Percentiles rank a stretch among this genome's conserved stretches.
These are phyloP conservation scores for Ditylenchus dipsaci DNA, from an alignment of 1,140 invertebrate species.

Conservation along the genomic window DNA sequence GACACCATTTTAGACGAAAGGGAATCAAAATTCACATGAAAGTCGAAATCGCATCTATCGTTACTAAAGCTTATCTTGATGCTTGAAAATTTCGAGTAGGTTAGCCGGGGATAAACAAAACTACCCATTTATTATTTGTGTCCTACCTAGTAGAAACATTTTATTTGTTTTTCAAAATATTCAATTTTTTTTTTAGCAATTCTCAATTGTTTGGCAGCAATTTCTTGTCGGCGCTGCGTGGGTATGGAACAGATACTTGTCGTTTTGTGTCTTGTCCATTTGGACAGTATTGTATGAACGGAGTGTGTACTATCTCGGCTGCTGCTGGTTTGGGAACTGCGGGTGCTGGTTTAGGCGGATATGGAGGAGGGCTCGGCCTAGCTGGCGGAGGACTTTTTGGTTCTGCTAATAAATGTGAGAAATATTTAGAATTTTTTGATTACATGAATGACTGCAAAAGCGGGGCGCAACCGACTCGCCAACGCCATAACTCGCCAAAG, in stretches of 20 bases:
- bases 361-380: conserved; percentile 16
- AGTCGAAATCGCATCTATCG: no score
- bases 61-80: no score
- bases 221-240: conserved; percentile 47
- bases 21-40: no score
- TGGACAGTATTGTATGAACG: conserved; percentile 48
- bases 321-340: conserved; percentile 2
- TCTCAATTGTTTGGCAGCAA: conserved; percentile 48
- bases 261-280: conserved; percentile 56
- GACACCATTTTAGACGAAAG: no score
- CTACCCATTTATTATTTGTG: no score
- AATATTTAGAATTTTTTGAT: conserved; percentile 37
- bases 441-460: conserved; percentile 47
- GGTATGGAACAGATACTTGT: conserved; percentile 51
- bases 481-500: no score
- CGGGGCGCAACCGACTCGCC: no score
- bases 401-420: conserved; percentile 34
- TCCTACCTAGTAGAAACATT: no score
- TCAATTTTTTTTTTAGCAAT: conserved; percentile 10
- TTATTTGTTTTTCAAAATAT: no score
- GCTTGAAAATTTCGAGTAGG: no score
- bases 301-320: conserved; percentile 5
- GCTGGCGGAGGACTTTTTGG: conserved; percentile 28
- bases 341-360: conserved; percentile 9
- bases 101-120: no score